Percentiles rank a stretch among this genome's conserved stretches.
Evolutionary conservation across 2,888 invertebrate genomes (phyloP).

Genomic region (Lamproptera curius): DNA sequence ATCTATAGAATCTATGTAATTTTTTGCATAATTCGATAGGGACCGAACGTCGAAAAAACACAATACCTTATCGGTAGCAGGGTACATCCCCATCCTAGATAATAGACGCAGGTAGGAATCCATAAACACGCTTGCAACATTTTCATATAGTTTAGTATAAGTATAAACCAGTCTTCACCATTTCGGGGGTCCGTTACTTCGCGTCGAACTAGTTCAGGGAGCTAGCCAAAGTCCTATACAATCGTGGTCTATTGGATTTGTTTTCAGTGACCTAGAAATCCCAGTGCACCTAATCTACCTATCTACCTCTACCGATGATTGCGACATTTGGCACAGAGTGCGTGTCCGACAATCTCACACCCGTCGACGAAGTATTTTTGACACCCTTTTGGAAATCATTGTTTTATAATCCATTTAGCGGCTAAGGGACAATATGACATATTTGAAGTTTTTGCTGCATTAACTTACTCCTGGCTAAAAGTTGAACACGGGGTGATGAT

Average conservation of each 20-base stretch:
- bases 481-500: too few species aligned
- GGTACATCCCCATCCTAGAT: constrained; percentile 39
- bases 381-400: constrained; percentile 52
- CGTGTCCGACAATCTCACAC: constrained; percentile 43
- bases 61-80: constrained; percentile 38
- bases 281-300: too few species aligned
- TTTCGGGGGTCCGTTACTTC: constrained; percentile 64
- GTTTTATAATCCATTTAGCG: too few species aligned
- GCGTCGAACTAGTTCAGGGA: constrained; percentile 57
- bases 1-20: too few species aligned
- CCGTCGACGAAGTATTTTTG: constrained; percentile 62
- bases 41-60: constrained; percentile 24
- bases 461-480: too few species aligned
- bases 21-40: too few species aligned
- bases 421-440: too few species aligned
- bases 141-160: constrained; percentile 35
- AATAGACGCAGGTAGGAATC: constrained; percentile 52
- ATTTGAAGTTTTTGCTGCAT: too few species aligned
- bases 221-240: constrained; percentile 48
- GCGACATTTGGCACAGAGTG: constrained; percentile 63
- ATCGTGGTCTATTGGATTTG: constrained; percentile 21
- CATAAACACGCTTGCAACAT: constrained; percentile 54
- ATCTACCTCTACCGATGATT: constrained; percentile 56
- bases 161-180: constrained; percentile 25
- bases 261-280: constrained; percentile 32